Evolutionary conservation across 2,888 invertebrate genomes (phyloP).

Genomic region (Idaea dimidiata): DNA sequence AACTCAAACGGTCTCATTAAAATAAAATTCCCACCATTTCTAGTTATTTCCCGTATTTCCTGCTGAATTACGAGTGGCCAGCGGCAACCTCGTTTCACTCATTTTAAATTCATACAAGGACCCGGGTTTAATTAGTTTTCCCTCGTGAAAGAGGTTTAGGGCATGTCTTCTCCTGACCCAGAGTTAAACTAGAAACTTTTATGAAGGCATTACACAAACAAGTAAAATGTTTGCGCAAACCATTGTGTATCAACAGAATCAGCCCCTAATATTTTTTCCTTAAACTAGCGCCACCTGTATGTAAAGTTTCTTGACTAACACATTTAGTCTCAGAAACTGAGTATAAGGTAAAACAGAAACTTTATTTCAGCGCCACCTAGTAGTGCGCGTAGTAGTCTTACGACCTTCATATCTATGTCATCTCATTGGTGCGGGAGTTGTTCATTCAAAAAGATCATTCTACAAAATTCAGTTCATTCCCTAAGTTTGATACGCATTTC

Average conservation of each 20-base stretch:
- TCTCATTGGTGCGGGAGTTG: neutral
- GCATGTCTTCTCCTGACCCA: neutral
- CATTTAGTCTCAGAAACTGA: neutral
- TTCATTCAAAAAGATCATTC: neutral
- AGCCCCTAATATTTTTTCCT: neutral
- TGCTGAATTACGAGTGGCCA: slow-evolving; percentile 37
- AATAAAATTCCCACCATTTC: slow-evolving; percentile 5
- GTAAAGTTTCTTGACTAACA: too few relatives aligned
- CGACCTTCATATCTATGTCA: neutral
- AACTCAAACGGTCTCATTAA: neutral
- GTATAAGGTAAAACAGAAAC: neutral
- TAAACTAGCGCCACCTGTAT: neutral
- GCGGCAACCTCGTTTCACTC: slow-evolving; percentile 33
- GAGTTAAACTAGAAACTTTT: neutral
- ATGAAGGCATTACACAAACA: neutral
- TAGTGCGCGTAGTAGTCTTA: neutral
- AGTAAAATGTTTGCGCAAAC: neutral
- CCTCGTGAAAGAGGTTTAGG: slow-evolving; percentile 10
- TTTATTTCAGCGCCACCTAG: neutral
- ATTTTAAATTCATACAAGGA: slow-evolving; percentile 48
- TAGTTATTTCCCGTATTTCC: slow-evolving; percentile 27
- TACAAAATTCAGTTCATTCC: neutral
- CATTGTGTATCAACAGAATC: neutral
- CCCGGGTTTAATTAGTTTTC: slow-evolving; percentile 46
- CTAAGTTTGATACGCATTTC: neutral